These are phyloP conservation scores for Champsocephalus gunnari DNA, from an alignment of 2,797 vertebrate genomes.

Conservation along the genomic window DNA sequence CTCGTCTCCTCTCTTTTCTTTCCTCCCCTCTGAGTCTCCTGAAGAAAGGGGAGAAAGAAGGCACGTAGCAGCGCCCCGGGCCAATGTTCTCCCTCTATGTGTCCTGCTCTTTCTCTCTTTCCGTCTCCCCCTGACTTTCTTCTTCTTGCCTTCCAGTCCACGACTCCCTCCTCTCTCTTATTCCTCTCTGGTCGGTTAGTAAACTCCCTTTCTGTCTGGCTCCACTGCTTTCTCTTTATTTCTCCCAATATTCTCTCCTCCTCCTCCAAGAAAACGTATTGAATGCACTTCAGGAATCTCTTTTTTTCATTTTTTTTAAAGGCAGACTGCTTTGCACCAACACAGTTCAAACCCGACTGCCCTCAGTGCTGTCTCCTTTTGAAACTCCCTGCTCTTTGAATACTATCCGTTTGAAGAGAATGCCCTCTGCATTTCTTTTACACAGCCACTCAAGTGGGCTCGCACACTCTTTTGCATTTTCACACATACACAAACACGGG, in stretches of 20 bases:
- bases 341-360: conserved; percentile 81
- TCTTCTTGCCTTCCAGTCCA: conserved; percentile 35
- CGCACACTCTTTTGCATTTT: conserved; percentile 28
- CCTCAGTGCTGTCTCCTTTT: conserved; percentile 80
- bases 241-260: conserved; percentile 55
- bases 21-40: conserved; percentile 51
- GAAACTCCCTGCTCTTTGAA: conserved; percentile 81
- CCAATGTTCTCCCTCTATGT: conserved; percentile 69
- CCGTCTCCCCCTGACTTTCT: conserved; percentile 27
- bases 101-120: conserved; percentile 50
- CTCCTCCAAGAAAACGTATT: conserved; percentile 53
- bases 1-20: conserved; percentile 40
- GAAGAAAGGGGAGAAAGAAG: conserved; percentile 63
- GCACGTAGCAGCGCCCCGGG: conserved; percentile 67
- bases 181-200: conserved; percentile 17
- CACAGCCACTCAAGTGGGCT: conserved; percentile 58
- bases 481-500: conserved; percentile 20
- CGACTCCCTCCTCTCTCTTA: conserved; percentile 30
- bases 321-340: conserved; percentile 69
- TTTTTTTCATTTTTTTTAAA: conserved; percentile 47
- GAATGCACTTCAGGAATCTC: conserved; percentile 70
- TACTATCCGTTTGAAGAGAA: conserved; percentile 73
- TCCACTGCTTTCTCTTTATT: conserved; percentile 53
- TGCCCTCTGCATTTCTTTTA: conserved; percentile 78
- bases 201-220: conserved; percentile 39